Evolutionary conservation across 1,140 invertebrate species (phyloP), one percentile per base, ranked within the genome.

Genomic region (Mylabris phalerata): DNA sequence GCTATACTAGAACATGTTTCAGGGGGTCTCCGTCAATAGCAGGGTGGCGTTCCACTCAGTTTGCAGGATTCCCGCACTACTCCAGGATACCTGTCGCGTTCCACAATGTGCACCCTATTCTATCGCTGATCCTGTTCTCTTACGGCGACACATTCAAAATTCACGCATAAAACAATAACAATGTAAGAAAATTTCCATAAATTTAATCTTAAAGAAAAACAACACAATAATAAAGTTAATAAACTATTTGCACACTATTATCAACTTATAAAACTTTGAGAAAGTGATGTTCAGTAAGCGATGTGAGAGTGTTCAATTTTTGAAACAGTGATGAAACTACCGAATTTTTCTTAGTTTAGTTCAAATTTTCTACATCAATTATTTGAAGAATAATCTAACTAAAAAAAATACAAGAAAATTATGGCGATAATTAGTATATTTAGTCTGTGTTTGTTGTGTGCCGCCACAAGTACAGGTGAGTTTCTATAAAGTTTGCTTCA

Each of bases 31-130:
- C 51, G 51, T 54, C 50, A 44, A 55, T 46, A 39, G 48, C 47
- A 57, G 51, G 57, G 59, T 63, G 62, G 62, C 62, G 62, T 63
- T 52, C 50, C 48, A 60, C 52, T 63, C 62, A 63, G 62, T 63
- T 63, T 61, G 62, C 62, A 63, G 57, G 58, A 60, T 60, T 58
- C 55, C 59, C 55, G 59, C 62, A 57, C 62, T 57, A 57, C 62
- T 57, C 44, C 46, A 60, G 50, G 55, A 55, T 54, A 57, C 49
- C 55, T 49, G 19, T 25, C 55, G 55, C 50, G 32, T 32, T 55
- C 48, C 55, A 58, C 43, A 46, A 63, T 63, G 62, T 61, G 5
- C 27, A 49, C 42, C 45, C 54, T 42, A 57, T 50, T 61, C 45
- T 54, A 46, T 46, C 48, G 55, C 62, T 63, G 62, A 60, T 48